These are phyloP conservation scores for Erebia palarica DNA, from an alignment of 2,888 invertebrate species.

Conservation along the genomic window DNA sequence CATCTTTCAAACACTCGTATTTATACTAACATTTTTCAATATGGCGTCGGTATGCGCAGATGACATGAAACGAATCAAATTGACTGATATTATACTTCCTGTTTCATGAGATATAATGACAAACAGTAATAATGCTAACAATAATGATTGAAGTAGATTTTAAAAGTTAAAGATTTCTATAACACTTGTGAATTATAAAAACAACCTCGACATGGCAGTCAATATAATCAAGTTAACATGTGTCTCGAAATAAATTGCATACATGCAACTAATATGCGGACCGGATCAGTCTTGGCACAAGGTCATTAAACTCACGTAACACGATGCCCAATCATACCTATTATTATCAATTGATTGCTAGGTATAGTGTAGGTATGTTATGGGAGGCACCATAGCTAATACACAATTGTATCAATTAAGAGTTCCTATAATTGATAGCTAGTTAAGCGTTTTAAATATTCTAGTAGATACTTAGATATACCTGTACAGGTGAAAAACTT, in stretches of 20 bases:
- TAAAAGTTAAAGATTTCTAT: too few species aligned
- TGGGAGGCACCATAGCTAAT: slow-evolving; percentile 12
- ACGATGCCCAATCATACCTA: slow-evolving; percentile 31
- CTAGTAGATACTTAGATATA: too few species aligned
- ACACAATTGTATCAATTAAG: not conserved
- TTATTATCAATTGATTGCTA: slow-evolving; percentile 24
- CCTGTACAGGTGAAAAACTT: too few species aligned
- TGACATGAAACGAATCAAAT: too few species aligned
- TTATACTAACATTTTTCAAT: too few species aligned
- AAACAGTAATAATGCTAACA: too few species aligned
- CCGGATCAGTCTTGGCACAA: slow-evolving; percentile 44
- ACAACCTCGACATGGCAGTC: slow-evolving; percentile 24
- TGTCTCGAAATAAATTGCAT: slow-evolving; percentile 35
- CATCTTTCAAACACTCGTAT: too few species aligned
- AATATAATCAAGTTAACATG: slow-evolving; percentile 26
- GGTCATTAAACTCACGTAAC: slow-evolving; percentile 49
- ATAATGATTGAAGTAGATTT: not conserved
- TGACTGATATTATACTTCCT: too few species aligned
- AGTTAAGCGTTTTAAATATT: too few species aligned
- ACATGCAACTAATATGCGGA: slow-evolving; percentile 36
- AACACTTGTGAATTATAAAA: not conserved
- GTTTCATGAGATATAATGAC: too few species aligned
- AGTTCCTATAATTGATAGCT: not conserved
- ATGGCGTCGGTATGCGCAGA: too few species aligned
- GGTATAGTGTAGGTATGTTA: slow-evolving; percentile 35